A percentile compares a stretch with the other conserved stretches of the same genome.
Evolutionary conservation across 2,888 invertebrate species (phyloP).

Genomic region (Hofmannophila pseudospretella): DNA sequence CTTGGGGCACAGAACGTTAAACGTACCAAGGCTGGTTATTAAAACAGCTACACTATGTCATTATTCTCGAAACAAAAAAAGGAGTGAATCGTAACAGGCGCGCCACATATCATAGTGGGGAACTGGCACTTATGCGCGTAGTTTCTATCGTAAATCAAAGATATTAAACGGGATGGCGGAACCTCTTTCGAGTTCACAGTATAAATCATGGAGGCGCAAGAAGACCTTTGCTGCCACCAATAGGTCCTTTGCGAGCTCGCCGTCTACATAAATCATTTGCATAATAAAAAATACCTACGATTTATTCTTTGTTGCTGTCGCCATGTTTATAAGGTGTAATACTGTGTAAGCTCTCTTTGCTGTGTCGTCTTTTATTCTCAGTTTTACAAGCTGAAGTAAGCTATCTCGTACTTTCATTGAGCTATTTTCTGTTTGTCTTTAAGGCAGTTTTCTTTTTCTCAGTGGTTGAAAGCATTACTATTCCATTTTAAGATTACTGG

Average conservation of each 20-base stretch:
- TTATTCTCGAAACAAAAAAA: slow-evolving; percentile 67
- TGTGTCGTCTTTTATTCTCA: not conserved
- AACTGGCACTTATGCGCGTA: slow-evolving; percentile 72
- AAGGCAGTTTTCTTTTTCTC: too few relatives aligned
- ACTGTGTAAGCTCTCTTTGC: not conserved
- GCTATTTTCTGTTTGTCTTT: too few relatives aligned
- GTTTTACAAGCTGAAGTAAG: not conserved
- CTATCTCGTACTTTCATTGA: too few relatives aligned
- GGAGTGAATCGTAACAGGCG: slow-evolving; percentile 64
- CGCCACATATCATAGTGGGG: slow-evolving; percentile 68
- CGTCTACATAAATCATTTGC: slow-evolving; percentile 55
- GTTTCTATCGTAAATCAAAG: slow-evolving; percentile 77
- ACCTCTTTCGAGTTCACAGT: slow-evolving; percentile 76
- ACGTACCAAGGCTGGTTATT: slow-evolving; percentile 53
- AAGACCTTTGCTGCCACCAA: slow-evolving; percentile 63
- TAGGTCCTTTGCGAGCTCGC: slow-evolving; percentile 59
- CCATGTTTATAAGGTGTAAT: slow-evolving; percentile 4
- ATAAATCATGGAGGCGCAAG: slow-evolving; percentile 72
- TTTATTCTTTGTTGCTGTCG: slow-evolving; percentile 8
- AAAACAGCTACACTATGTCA: slow-evolving; percentile 70
- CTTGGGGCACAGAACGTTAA: slow-evolving; percentile 45
- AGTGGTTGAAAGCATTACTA: too few relatives aligned
- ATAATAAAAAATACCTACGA: slow-evolving; percentile 27
- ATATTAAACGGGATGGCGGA: slow-evolving; percentile 76
- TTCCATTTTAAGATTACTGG: too few relatives aligned